These are phyloP conservation scores for Cirrhinus mrigala DNA, from an alignment of 2,797 vertebrate species.

Conservation along the genomic window DNA sequence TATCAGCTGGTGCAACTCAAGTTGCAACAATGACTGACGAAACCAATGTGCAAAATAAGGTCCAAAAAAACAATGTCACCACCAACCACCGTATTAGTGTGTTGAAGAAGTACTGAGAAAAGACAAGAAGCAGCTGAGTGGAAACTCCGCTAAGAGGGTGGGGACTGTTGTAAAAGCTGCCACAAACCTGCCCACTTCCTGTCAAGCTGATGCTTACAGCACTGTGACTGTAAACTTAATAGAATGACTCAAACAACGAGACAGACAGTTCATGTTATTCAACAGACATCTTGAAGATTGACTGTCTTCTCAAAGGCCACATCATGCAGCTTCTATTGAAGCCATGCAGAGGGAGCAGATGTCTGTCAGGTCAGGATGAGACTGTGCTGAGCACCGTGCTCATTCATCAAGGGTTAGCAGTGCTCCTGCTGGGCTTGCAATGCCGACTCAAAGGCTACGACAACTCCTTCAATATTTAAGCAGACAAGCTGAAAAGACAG, in stretches of 20 bases:
- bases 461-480: conserved; percentile 68
- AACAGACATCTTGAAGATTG: conserved; percentile 18
- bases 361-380: conserved; percentile 42
- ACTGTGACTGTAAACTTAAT: conserved; percentile 35
- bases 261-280: conserved; percentile 16
- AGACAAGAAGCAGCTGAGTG: neutral
- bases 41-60: neutral
- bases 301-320: conserved; percentile 17
- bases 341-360: conserved; percentile 16
- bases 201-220: conserved; percentile 31
- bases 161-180: conserved; percentile 45
- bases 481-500: conserved; percentile 52
- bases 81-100: neutral
- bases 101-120: neutral
- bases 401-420: conserved; percentile 73
- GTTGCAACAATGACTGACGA: neutral
- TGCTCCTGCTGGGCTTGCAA: conserved; percentile 63
- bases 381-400: conserved; percentile 73
- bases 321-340: neutral
- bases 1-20: neutral
- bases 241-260: conserved; percentile 12
- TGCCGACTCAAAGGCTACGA: conserved; percentile 65
- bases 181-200: conserved; percentile 60
- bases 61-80: neutral
- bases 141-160: conserved; percentile 28